Evolutionary conservation across 2,888 invertebrate genomes (phyloP), one percentile per base, ranked within the genome.

Genomic region (Agrotis clavis): DNA sequence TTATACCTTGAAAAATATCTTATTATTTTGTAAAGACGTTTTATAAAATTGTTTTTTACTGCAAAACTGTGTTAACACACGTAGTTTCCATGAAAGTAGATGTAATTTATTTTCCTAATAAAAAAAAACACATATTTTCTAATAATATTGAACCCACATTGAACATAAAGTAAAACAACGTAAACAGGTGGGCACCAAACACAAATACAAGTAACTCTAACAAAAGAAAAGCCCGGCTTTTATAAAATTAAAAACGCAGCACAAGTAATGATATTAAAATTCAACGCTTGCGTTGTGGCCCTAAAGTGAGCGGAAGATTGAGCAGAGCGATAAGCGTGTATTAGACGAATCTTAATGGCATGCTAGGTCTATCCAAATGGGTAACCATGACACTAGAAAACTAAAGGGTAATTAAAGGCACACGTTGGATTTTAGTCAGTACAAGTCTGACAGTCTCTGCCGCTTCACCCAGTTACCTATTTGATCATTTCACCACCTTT

Each of bases 211-310:
- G 74, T 83, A 85, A 86, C 74, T 84, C 67, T 72, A 88, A 90
- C 91, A 93, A 93, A 93, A 91, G 90, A 91, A 91, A 91, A 74
- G 71, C 85, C 88, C 85, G 91, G 91, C 92, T 94, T 94, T 94
- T 94, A 94, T 93, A 93, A 94, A 95, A 95, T 95, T 95, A 94
- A 95, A 95, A 95, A 94, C 92, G 90, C 92, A 87, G 88, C 90
- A 87, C 91, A 92, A 92, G 93, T 95, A 96, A 95, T 95, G 92
- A 93, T 95, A 96, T 96, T 96, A 95, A 96, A 95, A 95, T 95
- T 94, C 95, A 93, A 92, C 94, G 93, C 91, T 93, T 89, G 90
- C 88, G 74, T 74, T 82, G 74, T 64, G 71, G 87, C 87, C 74
- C 9, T 45, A 2, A 87, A 82, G 4, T 50, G 11, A 56, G 73